Conservation (phyloP, 2,888 invertebrate genomes). For the Aphodius sticticus region DNA sequence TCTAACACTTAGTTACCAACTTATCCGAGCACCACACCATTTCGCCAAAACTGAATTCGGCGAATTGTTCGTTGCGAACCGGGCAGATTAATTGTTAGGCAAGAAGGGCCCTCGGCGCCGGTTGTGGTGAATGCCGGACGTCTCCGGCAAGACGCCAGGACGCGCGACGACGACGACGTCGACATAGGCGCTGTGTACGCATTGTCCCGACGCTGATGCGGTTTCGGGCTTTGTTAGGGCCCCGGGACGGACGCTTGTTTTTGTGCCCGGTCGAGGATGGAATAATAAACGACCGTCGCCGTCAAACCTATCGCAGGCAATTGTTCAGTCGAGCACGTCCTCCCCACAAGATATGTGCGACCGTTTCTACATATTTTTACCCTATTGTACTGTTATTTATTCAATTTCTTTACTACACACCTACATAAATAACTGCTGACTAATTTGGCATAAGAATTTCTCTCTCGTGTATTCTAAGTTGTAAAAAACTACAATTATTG, state of each 20-base stretch:
- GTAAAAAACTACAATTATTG: too few species aligned
- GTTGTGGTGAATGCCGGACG: neutral
- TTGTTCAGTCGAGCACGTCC: neutral
- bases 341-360: neutral
- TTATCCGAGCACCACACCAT: neutral
- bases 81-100: neutral
- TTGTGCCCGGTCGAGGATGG: neutral
- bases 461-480: too few species aligned
- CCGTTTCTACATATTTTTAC: too few species aligned
- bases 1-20: too few species aligned
- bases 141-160: conserved; percentile 4
- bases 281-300: conserved; percentile 4
- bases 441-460: too few species aligned
- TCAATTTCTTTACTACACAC: too few species aligned
- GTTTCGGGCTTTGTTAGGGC: neutral
- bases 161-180: neutral
- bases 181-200: neutral
- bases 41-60: neutral
- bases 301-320: neutral
- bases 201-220: neutral
- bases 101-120: neutral
- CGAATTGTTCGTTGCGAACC: neutral
- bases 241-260: neutral
- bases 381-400: too few species aligned
- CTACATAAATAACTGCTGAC: too few species aligned